These are phyloP conservation scores for Agrenia bidenticulata DNA, from an alignment of 2,888 invertebrate species.

Conservation along the genomic window DNA sequence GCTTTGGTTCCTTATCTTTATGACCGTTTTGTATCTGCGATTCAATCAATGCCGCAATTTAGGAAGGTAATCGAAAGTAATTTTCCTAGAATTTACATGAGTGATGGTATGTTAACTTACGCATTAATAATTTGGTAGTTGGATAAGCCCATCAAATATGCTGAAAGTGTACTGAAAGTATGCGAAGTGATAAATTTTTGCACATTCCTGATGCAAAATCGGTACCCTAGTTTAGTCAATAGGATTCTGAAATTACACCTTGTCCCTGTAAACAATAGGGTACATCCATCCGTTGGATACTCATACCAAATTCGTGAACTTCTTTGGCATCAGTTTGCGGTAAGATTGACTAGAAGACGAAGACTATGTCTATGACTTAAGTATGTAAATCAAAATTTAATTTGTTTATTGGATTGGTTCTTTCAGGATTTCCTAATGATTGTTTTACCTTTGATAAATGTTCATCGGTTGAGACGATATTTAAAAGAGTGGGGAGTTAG, in stretches of 20 bases:
- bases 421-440: conserved; percentile 47
- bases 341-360: conserved; percentile 20
- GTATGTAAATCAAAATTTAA: background rate
- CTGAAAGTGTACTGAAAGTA: conserved; percentile 22
- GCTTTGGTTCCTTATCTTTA: conserved; percentile 34
- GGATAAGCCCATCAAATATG: conserved; percentile 17
- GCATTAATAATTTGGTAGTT: conserved; percentile 26
- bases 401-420: conserved; percentile 17
- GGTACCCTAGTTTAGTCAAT: conserved; percentile 39
- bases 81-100: too few relatives aligned
- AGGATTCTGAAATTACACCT: conserved; percentile 32
- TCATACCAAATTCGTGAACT: conserved; percentile 47
- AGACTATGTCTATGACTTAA: background rate
- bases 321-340: conserved; percentile 50
- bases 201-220: conserved; percentile 44
- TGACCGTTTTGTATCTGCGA: conserved; percentile 15
- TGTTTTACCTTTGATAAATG: conserved; percentile 41
- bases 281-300: conserved; percentile 37
- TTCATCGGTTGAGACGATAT: conserved; percentile 37
- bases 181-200: conserved; percentile 40
- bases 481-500: conserved; percentile 13
- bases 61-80: background rate
- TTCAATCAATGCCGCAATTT: background rate
- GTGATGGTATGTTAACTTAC: background rate
- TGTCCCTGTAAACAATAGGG: conserved; percentile 29